phyloP scores from a whole-genome alignment of 2,113 vertebrate genomes.

The Sitta europaea region DNA sequence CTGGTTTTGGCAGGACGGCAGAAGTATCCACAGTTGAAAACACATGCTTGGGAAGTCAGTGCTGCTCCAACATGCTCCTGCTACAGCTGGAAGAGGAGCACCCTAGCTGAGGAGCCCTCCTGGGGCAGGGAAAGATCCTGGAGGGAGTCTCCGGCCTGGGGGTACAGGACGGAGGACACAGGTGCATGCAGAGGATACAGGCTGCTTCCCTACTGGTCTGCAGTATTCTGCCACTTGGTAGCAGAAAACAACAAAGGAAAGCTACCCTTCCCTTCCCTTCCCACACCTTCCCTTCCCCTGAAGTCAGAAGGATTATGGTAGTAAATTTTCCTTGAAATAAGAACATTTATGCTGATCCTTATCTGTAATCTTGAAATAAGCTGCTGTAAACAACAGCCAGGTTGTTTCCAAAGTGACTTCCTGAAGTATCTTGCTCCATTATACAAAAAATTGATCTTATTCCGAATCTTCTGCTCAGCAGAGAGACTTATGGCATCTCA shows the following conservation, averaged over 20 bases:
- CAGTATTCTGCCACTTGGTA: not conserved
- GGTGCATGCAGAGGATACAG: rapidly evolving
- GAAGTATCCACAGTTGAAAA: not conserved
- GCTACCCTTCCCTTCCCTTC: not conserved
- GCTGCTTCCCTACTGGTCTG: not conserved
- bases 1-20: not conserved
- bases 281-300: not conserved
- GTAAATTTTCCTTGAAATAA: not conserved
- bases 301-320: not conserved
- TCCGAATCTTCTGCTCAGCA: not conserved
- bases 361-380: not conserved
- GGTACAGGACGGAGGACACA: not conserved
- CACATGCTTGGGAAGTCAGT: not conserved
- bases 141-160: not conserved
- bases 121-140: not conserved
- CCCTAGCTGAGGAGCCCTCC: not conserved
- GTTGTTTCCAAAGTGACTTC: not conserved
- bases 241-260: not conserved
- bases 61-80: not conserved
- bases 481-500: not conserved
- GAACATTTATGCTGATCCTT: not conserved
- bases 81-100: not conserved
- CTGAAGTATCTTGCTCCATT: not conserved
- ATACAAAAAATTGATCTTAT: not conserved
- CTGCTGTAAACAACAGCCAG: not conserved